Evolutionary conservation across 2,797 vertebrate genomes (phyloP).

Genomic region (Intellagama lesueurii): DNA sequence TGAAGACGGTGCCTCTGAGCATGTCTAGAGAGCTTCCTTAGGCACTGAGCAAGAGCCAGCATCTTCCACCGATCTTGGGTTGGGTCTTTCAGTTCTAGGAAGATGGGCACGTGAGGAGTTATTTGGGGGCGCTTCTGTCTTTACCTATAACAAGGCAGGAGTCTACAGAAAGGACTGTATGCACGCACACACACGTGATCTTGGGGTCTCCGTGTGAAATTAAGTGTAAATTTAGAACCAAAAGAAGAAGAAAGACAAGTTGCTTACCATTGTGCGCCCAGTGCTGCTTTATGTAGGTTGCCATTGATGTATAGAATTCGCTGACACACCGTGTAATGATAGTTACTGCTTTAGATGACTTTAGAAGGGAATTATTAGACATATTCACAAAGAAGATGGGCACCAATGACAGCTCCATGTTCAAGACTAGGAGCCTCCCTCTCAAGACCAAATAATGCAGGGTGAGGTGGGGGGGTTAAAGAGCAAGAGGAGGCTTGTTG

Average conservation of each 20-base stretch:
- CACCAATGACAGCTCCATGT: background rate
- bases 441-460: background rate
- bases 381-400: background rate
- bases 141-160: too few species aligned
- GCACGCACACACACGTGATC: too few species aligned
- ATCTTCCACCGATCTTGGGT: background rate
- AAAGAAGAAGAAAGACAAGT: too few species aligned
- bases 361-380: background rate
- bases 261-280: background rate
- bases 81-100: background rate
- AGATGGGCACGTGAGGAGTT: background rate
- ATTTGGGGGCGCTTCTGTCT: background rate
- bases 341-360: background rate
- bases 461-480: background rate
- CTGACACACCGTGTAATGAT: background rate
- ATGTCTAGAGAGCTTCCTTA: background rate
- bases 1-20: background rate
- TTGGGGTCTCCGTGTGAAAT: background rate
- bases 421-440: background rate
- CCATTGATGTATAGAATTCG: background rate
- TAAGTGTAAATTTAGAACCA: background rate
- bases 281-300: background rate
- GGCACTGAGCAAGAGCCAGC: background rate
- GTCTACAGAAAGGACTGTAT: background rate
- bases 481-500: background rate